Conservation (phyloP, 2,888 invertebrate genomes). For the Sesia apiformis region DNA sequence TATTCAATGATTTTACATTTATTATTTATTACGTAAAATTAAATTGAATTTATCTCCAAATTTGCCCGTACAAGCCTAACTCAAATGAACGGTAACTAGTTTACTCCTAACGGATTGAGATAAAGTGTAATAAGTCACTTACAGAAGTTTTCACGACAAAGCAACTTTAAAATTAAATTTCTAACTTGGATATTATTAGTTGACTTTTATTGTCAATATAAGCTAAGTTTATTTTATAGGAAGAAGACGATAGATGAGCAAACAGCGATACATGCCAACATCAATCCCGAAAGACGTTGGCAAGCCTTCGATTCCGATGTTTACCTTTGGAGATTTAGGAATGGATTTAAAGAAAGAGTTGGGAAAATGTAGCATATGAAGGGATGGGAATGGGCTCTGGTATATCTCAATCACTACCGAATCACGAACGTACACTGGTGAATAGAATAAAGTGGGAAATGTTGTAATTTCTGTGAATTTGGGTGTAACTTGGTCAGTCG, state of each 20-base stretch:
- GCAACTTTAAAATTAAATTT: not conserved
- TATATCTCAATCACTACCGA: not conserved
- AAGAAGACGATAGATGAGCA: too few species aligned
- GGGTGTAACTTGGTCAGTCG: not conserved
- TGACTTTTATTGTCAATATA: not conserved
- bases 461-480: not conserved
- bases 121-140: not conserved
- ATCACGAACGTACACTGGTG: not conserved
- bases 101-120: not conserved
- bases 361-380: not conserved
- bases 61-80: not conserved
- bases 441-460: not conserved
- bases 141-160: not conserved
- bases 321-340: too few species aligned
- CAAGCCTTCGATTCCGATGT: too few species aligned
- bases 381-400: not conserved
- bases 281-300: too few species aligned
- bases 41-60: not conserved
- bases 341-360: too few species aligned
- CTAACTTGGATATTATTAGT: not conserved
- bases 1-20: too few species aligned
- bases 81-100: not conserved
- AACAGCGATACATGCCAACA: too few species aligned
- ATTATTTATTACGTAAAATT: not conserved
- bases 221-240: too few species aligned